Percentiles rank a stretch among this genome's conserved stretches.
These are phyloP conservation scores for Idris sp. DNA, from an alignment of 1,140 invertebrate species.

Conservation along the genomic window DNA sequence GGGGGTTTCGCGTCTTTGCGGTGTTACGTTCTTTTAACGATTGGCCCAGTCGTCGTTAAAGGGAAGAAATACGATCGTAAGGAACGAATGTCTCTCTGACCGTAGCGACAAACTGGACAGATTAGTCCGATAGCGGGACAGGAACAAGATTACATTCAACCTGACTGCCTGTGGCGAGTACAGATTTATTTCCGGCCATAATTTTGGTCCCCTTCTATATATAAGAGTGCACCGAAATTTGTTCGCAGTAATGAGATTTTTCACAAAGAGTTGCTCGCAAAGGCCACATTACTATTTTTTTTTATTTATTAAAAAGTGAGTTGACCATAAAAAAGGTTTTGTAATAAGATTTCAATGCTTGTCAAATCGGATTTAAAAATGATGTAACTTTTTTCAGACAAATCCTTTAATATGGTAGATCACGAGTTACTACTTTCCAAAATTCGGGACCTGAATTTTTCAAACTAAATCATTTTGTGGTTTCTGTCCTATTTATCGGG, in stretches of 20 bases:
- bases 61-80: conserved; percentile 60
- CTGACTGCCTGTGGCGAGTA: conserved; percentile 54
- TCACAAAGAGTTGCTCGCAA: conserved; percentile 5
- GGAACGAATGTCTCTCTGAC: conserved; percentile 37
- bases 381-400: too few relatives aligned
- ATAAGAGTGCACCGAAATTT: conserved; percentile 55
- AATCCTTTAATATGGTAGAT: too few relatives aligned
- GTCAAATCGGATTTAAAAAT: too few relatives aligned
- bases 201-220: conserved; percentile 46
- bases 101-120: conserved; percentile 44
- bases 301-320: too few relatives aligned
- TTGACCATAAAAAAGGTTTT: too few relatives aligned
- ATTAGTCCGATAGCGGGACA: conserved; percentile 57
- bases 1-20: conserved; percentile 28
- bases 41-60: conserved; percentile 57
- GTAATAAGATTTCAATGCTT: too few relatives aligned
- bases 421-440: too few relatives aligned
- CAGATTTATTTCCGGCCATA: conserved; percentile 58
- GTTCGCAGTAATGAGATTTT: conserved; percentile 22
- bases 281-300: background rate
- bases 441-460: too few relatives aligned
- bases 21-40: conserved; percentile 65
- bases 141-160: conserved; percentile 59
- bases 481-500: too few relatives aligned
- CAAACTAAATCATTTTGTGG: too few relatives aligned